Base-by-base conservation (phyloP, 92 coral and sea anemone genomes). In the Zoanthus sansibaricus region DNA sequence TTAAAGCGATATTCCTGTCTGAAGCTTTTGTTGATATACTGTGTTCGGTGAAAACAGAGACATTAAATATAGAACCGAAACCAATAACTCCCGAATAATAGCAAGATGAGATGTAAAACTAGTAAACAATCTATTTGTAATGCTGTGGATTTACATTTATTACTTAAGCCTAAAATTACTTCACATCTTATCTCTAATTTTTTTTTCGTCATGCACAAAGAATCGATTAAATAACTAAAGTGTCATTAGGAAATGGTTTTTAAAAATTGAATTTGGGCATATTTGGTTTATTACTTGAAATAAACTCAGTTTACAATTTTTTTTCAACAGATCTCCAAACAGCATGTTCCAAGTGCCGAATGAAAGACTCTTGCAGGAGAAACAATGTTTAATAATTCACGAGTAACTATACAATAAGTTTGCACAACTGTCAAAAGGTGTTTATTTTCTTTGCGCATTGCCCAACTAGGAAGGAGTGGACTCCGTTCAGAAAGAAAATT, bases 391-490 rank as follows among this genome's bases (percentile, higher is more conserved):
- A 67, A 80, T 64, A 80, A 59, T 80, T 45, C 18, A 80, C 66
- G 75, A 80, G 58, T 6, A 64, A 32, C 46, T 74, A 80, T 18
- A 7, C 73, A 80, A 66, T 80, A 46, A 12, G 75, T 66, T 44
- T 45, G 46, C 62, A 47, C 32, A 80, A 67, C 75, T 67, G 85
- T 44, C 85, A 46, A 64, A n/a, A 66, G 25, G 61, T 64, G 73
- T 64, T 70, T 49, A 66, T 80, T 64, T 66, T 67, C 66, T 72
- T 64, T 64, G 85, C 66, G 73, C 51, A 45, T 68, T 80, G 59
- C 55, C 31, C 5, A 21, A 64, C 62, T 44, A 56, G 45, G 59
- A 61, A 59, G 54, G 51, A n/a, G 48, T 18, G 52, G n/a, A 13
- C 31, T 62, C 73, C 21, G 72, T 21, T 79, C 49, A 79, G 45